Conservation (phyloP, 2,797 vertebrate species). For the Botia almorhae region DNA sequence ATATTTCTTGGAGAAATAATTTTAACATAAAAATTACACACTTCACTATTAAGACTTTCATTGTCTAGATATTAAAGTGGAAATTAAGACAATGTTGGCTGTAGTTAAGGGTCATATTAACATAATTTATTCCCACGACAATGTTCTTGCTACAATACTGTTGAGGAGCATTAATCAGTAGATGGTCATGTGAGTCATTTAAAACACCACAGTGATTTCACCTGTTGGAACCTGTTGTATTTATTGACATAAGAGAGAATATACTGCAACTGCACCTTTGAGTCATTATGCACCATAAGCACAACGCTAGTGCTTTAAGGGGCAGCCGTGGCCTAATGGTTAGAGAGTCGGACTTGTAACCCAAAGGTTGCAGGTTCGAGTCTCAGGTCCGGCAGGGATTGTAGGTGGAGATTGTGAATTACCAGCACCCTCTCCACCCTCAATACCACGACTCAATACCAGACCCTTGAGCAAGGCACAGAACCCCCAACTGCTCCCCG, state of each 20-base stretch:
- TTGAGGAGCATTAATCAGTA: not conserved
- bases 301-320: not conserved
- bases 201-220: conserved; percentile 25
- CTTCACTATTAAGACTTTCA: not conserved
- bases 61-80: not conserved
- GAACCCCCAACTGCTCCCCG: too few relatives aligned
- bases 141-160: not conserved
- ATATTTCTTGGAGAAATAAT: not conserved
- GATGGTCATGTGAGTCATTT: not conserved
- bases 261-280: not conserved
- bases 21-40: not conserved
- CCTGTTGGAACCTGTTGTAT: conserved; percentile 14
- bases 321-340: too few relatives aligned
- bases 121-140: not conserved
- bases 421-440: too few relatives aligned
- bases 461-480: too few relatives aligned
- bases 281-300: not conserved
- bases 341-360: too few relatives aligned
- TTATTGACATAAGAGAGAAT: conserved; percentile 7
- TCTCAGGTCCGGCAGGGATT: too few relatives aligned
- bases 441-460: too few relatives aligned
- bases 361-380: too few relatives aligned
- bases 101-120: not conserved
- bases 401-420: too few relatives aligned
- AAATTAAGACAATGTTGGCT: not conserved